Conservation (phyloP, 2,888 invertebrate species). For the Cephalotes varians region DNA sequence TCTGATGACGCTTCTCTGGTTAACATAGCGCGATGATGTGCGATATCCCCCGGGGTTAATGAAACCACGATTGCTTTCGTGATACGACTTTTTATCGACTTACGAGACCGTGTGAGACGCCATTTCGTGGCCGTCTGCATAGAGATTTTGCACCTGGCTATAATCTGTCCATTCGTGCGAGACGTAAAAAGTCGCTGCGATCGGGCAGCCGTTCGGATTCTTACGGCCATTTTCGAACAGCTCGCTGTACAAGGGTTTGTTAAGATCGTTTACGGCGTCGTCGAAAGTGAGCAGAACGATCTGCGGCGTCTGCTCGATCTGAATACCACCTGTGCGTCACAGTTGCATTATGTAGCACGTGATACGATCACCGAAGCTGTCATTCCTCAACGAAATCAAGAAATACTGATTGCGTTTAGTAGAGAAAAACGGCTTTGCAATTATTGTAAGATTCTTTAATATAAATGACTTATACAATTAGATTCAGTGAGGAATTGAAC, state of each 20-base stretch:
- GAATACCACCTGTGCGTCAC: constrained; percentile 67
- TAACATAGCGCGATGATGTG: constrained; percentile 23
- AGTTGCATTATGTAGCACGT: constrained; percentile 29
- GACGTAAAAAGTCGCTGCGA: constrained; percentile 98
- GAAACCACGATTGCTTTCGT: constrained; percentile 14
- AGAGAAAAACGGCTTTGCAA: too few relatives aligned
- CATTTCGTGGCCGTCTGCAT: constrained; percentile 98
- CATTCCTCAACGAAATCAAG: neutral
- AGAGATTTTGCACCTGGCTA: constrained; percentile 98
- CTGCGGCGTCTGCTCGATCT: constrained; percentile 93
- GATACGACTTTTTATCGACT: constrained; percentile 86
- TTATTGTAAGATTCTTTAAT: too few relatives aligned
- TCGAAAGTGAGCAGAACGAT: constrained; percentile 97
- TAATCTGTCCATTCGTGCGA: constrained; percentile 99
- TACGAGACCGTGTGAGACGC: constrained; percentile 99
- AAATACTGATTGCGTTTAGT: too few relatives aligned
- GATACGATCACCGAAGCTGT: constrained; percentile 1
- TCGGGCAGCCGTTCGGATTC: constrained; percentile 97
- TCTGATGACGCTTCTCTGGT: constrained; percentile 31
- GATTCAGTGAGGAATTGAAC: too few relatives aligned
- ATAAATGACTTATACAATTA: too few relatives aligned
- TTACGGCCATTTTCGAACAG: constrained; percentile 95
- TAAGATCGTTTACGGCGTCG: constrained; percentile 97
- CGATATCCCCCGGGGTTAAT: constrained; percentile 25
- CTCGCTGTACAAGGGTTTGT: constrained; percentile 96